These are phyloP conservation scores for Drosophila novamexicana DNA, from an alignment of 1,140 invertebrate species.

Conservation along the genomic window DNA sequence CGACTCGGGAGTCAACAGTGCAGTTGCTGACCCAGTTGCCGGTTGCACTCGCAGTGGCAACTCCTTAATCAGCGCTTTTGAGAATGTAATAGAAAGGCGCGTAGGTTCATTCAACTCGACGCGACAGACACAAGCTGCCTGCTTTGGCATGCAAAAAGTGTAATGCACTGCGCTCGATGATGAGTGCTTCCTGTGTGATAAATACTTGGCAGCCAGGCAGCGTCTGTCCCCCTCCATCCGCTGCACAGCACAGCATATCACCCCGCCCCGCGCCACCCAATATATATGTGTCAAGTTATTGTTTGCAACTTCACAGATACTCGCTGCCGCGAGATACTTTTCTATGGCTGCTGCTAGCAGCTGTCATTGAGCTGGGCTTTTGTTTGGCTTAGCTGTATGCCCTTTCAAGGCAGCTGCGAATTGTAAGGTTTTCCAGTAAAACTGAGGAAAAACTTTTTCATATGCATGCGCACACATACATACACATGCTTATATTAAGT, in stretches of 20 bases:
- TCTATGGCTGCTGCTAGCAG: constrained; percentile 37
- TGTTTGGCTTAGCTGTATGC: constrained; percentile 33
- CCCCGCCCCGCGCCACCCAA: background rate
- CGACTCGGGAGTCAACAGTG: constrained; percentile 42
- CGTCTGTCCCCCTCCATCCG: background rate
- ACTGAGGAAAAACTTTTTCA: constrained; percentile 39
- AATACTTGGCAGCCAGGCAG: constrained; percentile 20
- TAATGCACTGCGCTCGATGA: constrained; percentile 46
- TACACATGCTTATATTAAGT: background rate
- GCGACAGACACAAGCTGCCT: constrained; percentile 31
- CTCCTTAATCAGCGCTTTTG: constrained; percentile 44
- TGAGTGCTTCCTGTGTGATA: constrained; percentile 52
- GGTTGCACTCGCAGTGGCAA: constrained; percentile 5
- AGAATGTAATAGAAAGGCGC: constrained; percentile 21
- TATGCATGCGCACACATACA: constrained; percentile 9
- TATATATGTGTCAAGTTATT: constrained; percentile 52
- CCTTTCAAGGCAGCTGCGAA: constrained; percentile 33
- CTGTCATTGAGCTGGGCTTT: constrained; percentile 49
- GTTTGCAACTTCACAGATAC: constrained; percentile 51
- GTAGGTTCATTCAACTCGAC: constrained; percentile 37
- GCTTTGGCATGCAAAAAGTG: constrained; percentile 37
- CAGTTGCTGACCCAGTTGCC: constrained; percentile 60
- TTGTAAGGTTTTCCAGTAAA: constrained; percentile 43
- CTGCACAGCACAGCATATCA: background rate
- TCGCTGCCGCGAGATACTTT: constrained; percentile 35